These are phyloP conservation scores for Rhinogobius similis DNA, from an alignment of 2,113 vertebrate species.

Conservation along the genomic window DNA sequence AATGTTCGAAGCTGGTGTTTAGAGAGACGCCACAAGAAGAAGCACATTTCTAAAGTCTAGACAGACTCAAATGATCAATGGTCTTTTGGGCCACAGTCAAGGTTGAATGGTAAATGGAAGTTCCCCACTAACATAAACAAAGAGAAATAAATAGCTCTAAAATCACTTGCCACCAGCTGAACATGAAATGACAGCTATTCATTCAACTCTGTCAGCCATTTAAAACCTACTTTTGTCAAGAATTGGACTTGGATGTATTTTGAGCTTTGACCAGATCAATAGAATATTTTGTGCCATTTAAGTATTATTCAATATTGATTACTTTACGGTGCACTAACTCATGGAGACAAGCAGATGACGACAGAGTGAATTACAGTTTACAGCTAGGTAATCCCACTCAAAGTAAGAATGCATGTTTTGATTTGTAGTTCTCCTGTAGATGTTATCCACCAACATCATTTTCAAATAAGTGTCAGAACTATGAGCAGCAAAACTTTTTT, in stretches of 20 bases:
- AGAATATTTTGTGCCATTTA: not conserved
- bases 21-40: not conserved
- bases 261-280: not conserved
- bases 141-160: not conserved
- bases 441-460: too few relatives aligned
- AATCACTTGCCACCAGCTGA: not conserved
- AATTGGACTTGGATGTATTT: not conserved
- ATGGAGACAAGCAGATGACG: too few relatives aligned
- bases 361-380: too few relatives aligned
- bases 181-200: not conserved
- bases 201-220: not conserved
- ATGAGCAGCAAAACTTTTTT: too few relatives aligned
- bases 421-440: too few relatives aligned
- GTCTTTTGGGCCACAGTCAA: not conserved
- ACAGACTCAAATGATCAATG: slow-evolving; percentile 17
- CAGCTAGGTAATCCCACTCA: too few relatives aligned
- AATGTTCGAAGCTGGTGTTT: not conserved
- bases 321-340: not conserved
- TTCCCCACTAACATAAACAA: not conserved
- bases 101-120: slow-evolving; percentile 1
- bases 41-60: slow-evolving; percentile 1
- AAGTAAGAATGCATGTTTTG: too few relatives aligned
- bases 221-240: not conserved
- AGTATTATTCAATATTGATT: not conserved
- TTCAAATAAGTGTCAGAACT: too few relatives aligned